Evolutionary conservation across 2,888 invertebrate genomes (phyloP), one percentile per base, ranked within the genome.

Genomic region (Camptogramma bilineatum): DNA sequence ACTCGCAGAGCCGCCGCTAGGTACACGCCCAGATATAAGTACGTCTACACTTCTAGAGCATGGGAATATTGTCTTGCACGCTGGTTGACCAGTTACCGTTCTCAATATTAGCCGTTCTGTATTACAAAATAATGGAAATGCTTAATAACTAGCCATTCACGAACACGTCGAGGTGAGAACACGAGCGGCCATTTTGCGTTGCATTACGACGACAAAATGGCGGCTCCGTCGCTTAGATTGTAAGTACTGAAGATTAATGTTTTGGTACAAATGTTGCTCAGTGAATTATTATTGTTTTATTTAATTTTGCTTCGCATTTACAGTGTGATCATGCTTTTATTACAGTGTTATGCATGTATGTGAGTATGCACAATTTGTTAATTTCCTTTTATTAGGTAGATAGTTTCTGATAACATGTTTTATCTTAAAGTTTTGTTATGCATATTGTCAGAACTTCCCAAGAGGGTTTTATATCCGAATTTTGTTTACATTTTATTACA

Each of bases 261-360:
- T 86, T 88, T 86, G 86, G 86, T 91, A 90, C 89, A 85, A 88
- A 87, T 84, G 83, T 86, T 88, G 84, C 71, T 73, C 66, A 68
- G 69, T 73, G 73, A 68, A 63, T 78, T 84, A 82, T 83, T 81
- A 82, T 83, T 78, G 77, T 84, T 81, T 83, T 77, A 46, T 64
- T 71, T 73, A 64, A 57, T 68, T 73, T 87, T 80, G 93, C 93
- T 92, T 92, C 84, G 92, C 92, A 91, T 93, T 91, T 91, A 90
- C 84, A 85, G 89, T 88, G 88, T 91, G 89, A 83, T 85, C 86
- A 87, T 90, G 91, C 91, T 91, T 91, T 86, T 86, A 86, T 90
- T 91, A 88, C 87, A 89, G 90, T 90, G 87, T 91, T 86, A 80
- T 90, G 93, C 93, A 92, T 92, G 92, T 90, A 82, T 88, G 91